A percentile compares a stretch with the other conserved stretches of the same genome.
phyloP scores from a whole-genome alignment of 2,113 vertebrate genomes.

The Hippoglossus stenolepis region DNA sequence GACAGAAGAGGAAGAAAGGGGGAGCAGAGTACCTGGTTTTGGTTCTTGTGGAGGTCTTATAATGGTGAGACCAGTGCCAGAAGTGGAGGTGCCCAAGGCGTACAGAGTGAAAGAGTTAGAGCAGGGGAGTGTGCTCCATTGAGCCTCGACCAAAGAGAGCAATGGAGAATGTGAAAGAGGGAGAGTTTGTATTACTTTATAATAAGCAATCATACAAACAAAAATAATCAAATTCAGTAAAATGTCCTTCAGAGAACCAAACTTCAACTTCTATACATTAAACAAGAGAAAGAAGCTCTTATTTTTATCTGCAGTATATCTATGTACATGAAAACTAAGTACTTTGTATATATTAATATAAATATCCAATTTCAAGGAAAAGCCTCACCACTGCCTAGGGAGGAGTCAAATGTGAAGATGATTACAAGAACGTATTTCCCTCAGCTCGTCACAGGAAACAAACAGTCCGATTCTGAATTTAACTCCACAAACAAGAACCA shows the following conservation, averaged over 20 bases:
- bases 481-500: slow-evolving; percentile 82
- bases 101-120: slow-evolving; percentile 41
- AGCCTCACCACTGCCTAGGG: slow-evolving; percentile 20
- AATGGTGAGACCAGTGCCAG: slow-evolving; percentile 49
- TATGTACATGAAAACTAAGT: slow-evolving; percentile 5
- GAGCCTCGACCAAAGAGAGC: slow-evolving; percentile 15
- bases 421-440: slow-evolving; percentile 60
- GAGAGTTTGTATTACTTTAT: slow-evolving; percentile 18
- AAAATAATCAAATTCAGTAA: slow-evolving; percentile 13
- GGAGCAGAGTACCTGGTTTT: slow-evolving; percentile 52
- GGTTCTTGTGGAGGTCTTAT: slow-evolving; percentile 65
- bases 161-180: slow-evolving; percentile 2
- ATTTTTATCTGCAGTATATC: neutral
- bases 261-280: neutral
- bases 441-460: slow-evolving; percentile 62
- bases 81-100: slow-evolving; percentile 58
- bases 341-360: slow-evolving; percentile 14
- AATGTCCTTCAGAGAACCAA: slow-evolving; percentile 10
- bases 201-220: slow-evolving; percentile 8
- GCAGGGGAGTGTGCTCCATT: slow-evolving; percentile 38
- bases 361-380: slow-evolving; percentile 33
- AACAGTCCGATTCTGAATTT: slow-evolving; percentile 65
- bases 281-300: neutral
- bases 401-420: slow-evolving; percentile 56
- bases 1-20: slow-evolving; percentile 28